A percentile compares a stretch with the other conserved stretches of the same genome.
Conservation (phyloP, 2,888 invertebrate species). For the Hypselothyrea guttata region DNA sequence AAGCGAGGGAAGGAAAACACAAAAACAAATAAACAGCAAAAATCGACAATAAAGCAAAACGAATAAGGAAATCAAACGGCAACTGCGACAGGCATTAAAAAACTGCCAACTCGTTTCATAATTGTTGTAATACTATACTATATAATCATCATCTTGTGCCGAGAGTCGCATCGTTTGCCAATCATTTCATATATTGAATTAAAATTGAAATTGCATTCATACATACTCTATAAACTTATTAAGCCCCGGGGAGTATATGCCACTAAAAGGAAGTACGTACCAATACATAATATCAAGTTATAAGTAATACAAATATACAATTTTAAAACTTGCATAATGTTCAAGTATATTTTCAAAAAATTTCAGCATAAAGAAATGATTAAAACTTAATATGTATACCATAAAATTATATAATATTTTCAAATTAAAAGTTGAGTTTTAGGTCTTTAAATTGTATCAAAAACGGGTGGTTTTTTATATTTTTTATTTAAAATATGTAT, state of each 20-base stretch:
- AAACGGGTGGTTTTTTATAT: too few relatives aligned
- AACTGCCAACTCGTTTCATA: constrained; percentile 31
- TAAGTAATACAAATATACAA: background rate
- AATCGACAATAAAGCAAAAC: background rate
- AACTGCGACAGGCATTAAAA: constrained; percentile 26
- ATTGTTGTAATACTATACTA: too few relatives aligned
- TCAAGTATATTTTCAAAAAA: background rate
- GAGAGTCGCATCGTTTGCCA: constrained; percentile 33
- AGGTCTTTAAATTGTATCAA: too few relatives aligned
- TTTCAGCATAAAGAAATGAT: background rate
- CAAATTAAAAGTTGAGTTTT: too few relatives aligned
- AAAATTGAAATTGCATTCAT: constrained; percentile 42
- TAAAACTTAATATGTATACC: background rate
- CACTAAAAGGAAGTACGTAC: background rate
- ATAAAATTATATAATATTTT: background rate
- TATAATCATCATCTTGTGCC: constrained; percentile 35
- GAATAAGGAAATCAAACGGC: constrained; percentile 39
- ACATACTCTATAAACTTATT: background rate
- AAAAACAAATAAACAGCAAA: background rate
- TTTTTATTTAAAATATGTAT: too few relatives aligned
- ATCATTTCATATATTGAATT: constrained; percentile 50
- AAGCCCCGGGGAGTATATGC: background rate
- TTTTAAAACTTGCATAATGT: background rate
- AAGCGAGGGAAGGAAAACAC: background rate
- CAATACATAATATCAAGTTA: background rate